Evolutionary conservation across 2,113 vertebrate species (phyloP), one percentile per base, ranked within the genome.

Genomic region (Cervus canadensis): DNA sequence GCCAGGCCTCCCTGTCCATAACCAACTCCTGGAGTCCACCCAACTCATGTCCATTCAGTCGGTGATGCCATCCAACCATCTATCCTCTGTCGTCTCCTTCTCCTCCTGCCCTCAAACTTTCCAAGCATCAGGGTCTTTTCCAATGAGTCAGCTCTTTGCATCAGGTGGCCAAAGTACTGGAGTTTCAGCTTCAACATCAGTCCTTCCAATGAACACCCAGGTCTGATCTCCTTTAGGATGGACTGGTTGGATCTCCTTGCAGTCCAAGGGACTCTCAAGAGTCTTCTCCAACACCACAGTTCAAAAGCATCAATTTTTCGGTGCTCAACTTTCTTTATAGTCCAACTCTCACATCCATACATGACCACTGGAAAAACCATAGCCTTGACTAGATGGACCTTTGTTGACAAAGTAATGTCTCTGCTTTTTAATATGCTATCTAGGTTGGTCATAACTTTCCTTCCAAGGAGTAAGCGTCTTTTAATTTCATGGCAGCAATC

Each of bases 81-180:
- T 71, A 71, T 36, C n/a, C 64, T 67, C 64, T 71, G 17, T 71
- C 5, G 17, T 71, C 64, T 9, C 64, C 9, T 71, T 71, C 9
- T 71, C n/a, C 4, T 21, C 17, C n/a, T 71, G 64, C 17, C 64
- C 21, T 71, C 64, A 36, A 36, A 11, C 64, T 67, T 36, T 36
- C n/a, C 4, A n/a, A 36, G 17, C 17, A 67, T 36, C 64, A 36
- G 64, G n/a, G n/a, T 36, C 9, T 67, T 67, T 67, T 67, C n/a
- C 2, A 5, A 67, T 67, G 4, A 67, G n/a, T 67, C 33, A 67
- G 8, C 5, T 36, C 33, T 36, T 67, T 0, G 0, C 4, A 36
- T 11, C 9, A 67, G n/a, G 64, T 36, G 64, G 64, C 8, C 64
- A 1, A 67, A 67, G 33, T 21, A 36, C 21, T 67, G 64, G 64